Evolutionary conservation across 2,888 invertebrate genomes (phyloP).

Genomic region (Chirona hameri): DNA sequence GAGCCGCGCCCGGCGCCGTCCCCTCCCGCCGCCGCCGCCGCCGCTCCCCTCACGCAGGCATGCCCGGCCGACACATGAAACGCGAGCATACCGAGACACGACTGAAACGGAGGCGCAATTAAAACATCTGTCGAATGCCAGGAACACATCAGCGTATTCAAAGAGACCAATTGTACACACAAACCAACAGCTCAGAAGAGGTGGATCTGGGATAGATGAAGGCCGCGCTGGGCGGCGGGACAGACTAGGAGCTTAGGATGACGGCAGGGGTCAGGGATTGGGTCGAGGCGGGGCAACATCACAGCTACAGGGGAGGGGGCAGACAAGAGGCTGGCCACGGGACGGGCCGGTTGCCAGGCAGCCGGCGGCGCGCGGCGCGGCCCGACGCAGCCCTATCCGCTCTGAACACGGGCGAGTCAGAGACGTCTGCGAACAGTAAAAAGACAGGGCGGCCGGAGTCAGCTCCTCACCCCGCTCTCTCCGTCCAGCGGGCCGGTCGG

Average conservation of each 20-base stretch:
- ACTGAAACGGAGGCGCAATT: constrained; percentile 8
- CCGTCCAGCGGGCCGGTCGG: background rate
- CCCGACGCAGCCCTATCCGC: background rate
- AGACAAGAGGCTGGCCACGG: background rate
- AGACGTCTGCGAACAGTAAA: constrained; percentile 3
- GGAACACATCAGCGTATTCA: too few species aligned
- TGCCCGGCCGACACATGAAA: background rate
- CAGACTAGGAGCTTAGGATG: background rate
- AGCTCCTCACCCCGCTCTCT: background rate
- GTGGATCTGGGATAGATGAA: too few species aligned
- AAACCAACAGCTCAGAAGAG: too few species aligned
- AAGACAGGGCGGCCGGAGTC: background rate
- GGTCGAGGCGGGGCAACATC: background rate
- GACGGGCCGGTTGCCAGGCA: background rate
- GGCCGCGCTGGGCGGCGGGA: background rate
- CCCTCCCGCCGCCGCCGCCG: background rate
- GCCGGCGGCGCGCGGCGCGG: background rate
- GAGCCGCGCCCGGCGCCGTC: background rate
- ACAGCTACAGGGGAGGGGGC: background rate
- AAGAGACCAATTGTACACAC: too few species aligned
- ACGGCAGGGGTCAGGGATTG: background rate
- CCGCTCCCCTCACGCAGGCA: background rate
- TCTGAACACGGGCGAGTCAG: background rate
- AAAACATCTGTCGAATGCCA: background rate
- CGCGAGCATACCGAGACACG: constrained; percentile 26